Base-by-base conservation (phyloP, 2,113 vertebrate genomes). In the Calidris pugnax region DNA sequence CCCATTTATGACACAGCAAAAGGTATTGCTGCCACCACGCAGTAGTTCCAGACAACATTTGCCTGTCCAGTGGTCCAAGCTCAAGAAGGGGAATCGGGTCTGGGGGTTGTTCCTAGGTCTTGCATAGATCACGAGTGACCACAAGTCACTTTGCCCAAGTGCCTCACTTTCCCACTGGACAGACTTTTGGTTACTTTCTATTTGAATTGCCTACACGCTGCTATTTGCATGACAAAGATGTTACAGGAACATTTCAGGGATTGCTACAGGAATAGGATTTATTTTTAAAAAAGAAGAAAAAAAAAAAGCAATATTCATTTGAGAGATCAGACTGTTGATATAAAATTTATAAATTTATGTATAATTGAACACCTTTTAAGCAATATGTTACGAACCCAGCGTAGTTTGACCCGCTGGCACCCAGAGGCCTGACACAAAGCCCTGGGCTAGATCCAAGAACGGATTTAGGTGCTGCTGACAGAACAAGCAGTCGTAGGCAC, bases 241-340 rank as follows among this genome's bases (percentile, higher is more conserved):
- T 95, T 94, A 89, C 87, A 78, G 90, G 84, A 96, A 94, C 92
- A 92, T 96, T 97, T 97, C 97, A 98, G 97, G 97, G 97, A 97
- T 92, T 90, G 92, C 68, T 96, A 87, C 78, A 91, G 91, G 89
- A 79, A 69, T 68, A 93, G 93, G 53, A 6, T 89, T 67, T 86
- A 77, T 94, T 96, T 93, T 87, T 35, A 11, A 23, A 63, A 55
- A 30, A 55, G 30, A 55, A 53, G 4, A 53, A 35, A 26, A 62
- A 73, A 41, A 73, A 94, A 91, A 97, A 97, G 97, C 94, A 97
- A 96, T 97, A 97, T 94, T 89, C 45, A 59, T 96, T 96, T 97
- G 92, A 89, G 94, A 94, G 87, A 92, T 84, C 60, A 56, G 97
- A 97, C 95, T 96, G 96, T 95, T 95, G 84, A 87, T 96, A 86